Percentiles rank a stretch among this genome's conserved stretches.
These are phyloP conservation scores for Corbicula japonica DNA, from an alignment of 2,888 invertebrate genomes.

Conservation along the genomic window DNA sequence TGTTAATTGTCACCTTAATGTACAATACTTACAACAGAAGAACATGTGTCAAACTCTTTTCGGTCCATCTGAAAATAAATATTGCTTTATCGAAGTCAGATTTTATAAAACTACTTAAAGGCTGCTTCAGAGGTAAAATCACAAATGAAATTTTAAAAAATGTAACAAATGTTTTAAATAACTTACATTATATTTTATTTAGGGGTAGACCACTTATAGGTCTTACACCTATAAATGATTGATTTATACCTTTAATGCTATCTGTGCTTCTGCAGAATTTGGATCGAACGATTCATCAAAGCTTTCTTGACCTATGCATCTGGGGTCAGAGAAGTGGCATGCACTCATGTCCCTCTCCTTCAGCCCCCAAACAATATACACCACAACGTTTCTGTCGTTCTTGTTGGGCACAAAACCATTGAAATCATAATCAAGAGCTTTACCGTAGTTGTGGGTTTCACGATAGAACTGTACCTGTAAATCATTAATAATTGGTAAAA, in stretches of 20 bases:
- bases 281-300: slow-evolving; percentile 80
- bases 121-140: too few relatives aligned
- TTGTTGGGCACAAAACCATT: slow-evolving; percentile 71
- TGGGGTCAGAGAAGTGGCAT: slow-evolving; percentile 79
- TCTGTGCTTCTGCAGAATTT: slow-evolving; percentile 76
- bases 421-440: slow-evolving; percentile 63
- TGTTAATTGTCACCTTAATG: too few relatives aligned
- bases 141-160: too few relatives aligned
- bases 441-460: slow-evolving; percentile 73
- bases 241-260: slow-evolving; percentile 79
- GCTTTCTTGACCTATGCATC: slow-evolving; percentile 73
- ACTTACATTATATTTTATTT: too few relatives aligned
- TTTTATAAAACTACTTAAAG: too few relatives aligned
- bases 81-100: too few relatives aligned
- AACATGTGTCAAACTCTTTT: too few relatives aligned
- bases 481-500: neutral
- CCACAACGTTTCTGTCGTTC: slow-evolving; percentile 60
- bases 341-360: slow-evolving; percentile 72
- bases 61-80: too few relatives aligned
- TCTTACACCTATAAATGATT: too few relatives aligned
- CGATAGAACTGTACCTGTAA: slow-evolving; percentile 77
- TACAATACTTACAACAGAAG: too few relatives aligned
- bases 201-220: too few relatives aligned
- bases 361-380: slow-evolving; percentile 80
- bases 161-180: neutral